Evolutionary conservation across 1,140 invertebrate species (phyloP), one percentile per base, ranked within the genome.

Genomic region (Heliconius himera): DNA sequence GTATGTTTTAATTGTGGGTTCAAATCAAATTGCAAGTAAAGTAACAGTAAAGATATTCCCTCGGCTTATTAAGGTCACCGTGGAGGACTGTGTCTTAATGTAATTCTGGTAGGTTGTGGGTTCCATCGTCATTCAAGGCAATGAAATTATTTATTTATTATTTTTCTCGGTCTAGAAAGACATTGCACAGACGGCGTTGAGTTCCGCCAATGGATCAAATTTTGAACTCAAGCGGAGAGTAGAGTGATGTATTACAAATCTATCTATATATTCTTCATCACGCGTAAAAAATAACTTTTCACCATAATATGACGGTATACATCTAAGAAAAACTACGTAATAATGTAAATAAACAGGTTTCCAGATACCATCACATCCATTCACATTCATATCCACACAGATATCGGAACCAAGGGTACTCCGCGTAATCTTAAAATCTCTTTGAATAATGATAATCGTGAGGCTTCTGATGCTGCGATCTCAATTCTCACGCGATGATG

Each of bases 391-490:
- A 46, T 72, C 56, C 76, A 72, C 60, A 51, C 49, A 41, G 22
- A 75, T 70, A 80, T 76, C 78, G 46, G 29, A 74, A 46, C 56
- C 72, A 54, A 70, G 78, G 74, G 71, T 76, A 80, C 66, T 6
- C 41, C 9, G 71, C 41, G 60, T 73, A 77, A 81, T 81, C 76
- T 81, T 54, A 73, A 76, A 82, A 83, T 76, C 73, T 76, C 79
- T 76, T 78, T 83, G 82, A 83, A 70, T 81, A 81, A 82, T 80
- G 78, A 51, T 78, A 81, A 81, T 83, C 82, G 82, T 83, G 82
- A 81, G 54, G 46, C 51, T 76, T 72, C 77, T 75, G 51, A 78
- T 76, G 78, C 74, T 78, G 71, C 76, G 79, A 70, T 81, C 82
- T 83, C 77, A 74, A 83, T 83, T 80, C 82, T 77, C 81, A 80